Percentiles rank a stretch among this genome's conserved stretches.
phyloP scores from a whole-genome alignment of 2,113 vertebrate species.

The Grammomys surdaster region DNA sequence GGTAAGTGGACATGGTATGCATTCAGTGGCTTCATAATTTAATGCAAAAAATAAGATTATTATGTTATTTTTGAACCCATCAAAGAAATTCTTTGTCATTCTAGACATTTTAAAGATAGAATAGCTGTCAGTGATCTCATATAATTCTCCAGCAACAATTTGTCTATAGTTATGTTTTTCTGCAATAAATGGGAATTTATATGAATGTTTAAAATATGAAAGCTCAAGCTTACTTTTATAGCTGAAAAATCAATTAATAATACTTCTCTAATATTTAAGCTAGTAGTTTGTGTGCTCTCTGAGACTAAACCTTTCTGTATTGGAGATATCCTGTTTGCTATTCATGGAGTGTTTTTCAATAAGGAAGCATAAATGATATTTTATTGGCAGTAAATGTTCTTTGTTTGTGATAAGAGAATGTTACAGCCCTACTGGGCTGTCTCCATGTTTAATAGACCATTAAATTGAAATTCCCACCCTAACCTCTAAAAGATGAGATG shows the following conservation, averaged over 20 bases:
- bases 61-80: conserved; percentile 28
- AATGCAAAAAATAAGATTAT: conserved; percentile 53
- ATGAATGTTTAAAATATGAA: conserved; percentile 56
- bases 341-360: conserved; percentile 55
- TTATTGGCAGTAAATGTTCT: conserved; percentile 38
- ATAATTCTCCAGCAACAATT: not conserved
- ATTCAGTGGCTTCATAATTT: not conserved
- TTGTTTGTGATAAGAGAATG: conserved; percentile 68
- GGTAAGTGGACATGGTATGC: not conserved
- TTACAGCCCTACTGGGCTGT: conserved; percentile 50
- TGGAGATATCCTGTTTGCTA: conserved; percentile 62
- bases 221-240: conserved; percentile 50
- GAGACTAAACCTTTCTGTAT: conserved; percentile 30
- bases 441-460: conserved; percentile 78
- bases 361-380: conserved; percentile 64
- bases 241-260: conserved; percentile 37
- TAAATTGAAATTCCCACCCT: conserved; percentile 76
- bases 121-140: conserved; percentile 48
- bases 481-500: conserved; percentile 75
- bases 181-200: conserved; percentile 15
- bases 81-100: conserved; percentile 12
- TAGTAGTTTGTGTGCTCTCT: conserved; percentile 1
- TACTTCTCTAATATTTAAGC: conserved; percentile 13
- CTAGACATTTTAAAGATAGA: conserved; percentile 6
- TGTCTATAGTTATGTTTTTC: not conserved